These are phyloP conservation scores for Momotus momota DNA, from an alignment of 2,797 vertebrate genomes.

Conservation along the genomic window DNA sequence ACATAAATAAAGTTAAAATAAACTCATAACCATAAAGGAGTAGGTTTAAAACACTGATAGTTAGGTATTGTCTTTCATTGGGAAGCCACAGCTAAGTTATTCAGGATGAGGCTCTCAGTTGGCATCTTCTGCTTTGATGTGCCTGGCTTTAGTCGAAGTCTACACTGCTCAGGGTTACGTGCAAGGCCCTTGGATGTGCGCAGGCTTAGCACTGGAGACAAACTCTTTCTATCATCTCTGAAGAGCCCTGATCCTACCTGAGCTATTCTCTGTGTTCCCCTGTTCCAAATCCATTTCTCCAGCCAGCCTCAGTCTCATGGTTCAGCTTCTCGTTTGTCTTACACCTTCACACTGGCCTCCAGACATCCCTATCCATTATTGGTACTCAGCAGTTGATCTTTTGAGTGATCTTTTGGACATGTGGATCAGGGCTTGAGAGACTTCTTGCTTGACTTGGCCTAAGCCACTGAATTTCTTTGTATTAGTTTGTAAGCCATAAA, in stretches of 20 bases:
- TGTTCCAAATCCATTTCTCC: not conserved
- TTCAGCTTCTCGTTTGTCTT: not conserved
- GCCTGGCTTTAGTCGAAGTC: not conserved
- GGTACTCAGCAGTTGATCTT: not conserved
- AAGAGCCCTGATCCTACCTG: not conserved
- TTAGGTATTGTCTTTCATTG: not conserved
- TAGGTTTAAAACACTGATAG: not conserved
- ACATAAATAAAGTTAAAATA: not conserved
- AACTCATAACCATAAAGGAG: not conserved
- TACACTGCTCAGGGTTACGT: not conserved
- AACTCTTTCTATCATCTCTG: not conserved
- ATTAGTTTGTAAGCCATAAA: not conserved
- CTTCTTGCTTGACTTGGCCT: not conserved
- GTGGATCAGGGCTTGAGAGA: not conserved
- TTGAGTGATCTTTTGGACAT: not conserved
- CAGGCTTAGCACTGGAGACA: not conserved
- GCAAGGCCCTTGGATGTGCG: not conserved
- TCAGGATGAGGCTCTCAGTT: not conserved
- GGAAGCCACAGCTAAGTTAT: not conserved
- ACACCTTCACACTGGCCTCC: not conserved
- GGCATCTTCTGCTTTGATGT: not conserved
- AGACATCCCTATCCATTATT: not conserved
- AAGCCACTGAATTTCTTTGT: not conserved
- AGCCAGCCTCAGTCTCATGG: not conserved
- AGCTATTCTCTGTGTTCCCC: not conserved